Conservation (phyloP, 1,140 invertebrate genomes). For the Maconellicoccus hirsutus region DNA sequence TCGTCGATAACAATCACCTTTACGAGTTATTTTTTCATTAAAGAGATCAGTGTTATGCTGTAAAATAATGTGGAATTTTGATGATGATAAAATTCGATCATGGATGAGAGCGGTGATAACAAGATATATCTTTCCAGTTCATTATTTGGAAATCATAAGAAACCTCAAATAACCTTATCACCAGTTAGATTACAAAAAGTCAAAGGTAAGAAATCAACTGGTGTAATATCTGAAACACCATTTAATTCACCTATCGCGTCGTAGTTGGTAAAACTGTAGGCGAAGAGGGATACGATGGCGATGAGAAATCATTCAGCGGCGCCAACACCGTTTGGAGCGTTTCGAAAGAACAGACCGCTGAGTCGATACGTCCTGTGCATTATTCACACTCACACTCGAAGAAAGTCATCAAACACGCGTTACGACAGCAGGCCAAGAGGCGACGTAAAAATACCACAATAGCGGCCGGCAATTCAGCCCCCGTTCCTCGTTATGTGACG, state of each 20-base stretch:
- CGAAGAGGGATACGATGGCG: constrained; percentile 20
- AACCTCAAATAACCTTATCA: constrained; percentile 26
- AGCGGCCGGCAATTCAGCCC: constrained; percentile 51
- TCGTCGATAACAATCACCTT: too few relatives aligned
- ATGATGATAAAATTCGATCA: constrained; percentile 18
- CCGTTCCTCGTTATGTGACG: constrained; percentile 41
- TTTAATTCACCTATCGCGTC: too few relatives aligned
- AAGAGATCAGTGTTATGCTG: constrained; percentile 7
- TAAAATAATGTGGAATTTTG: constrained; percentile 21
- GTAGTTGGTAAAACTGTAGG: background rate
- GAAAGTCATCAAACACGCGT: constrained; percentile 54
- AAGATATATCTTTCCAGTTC: constrained; percentile 20
- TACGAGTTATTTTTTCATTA: too few relatives aligned
- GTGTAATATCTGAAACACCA: too few relatives aligned
- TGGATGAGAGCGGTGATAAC: constrained; percentile 19
- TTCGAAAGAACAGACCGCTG: constrained; percentile 25
- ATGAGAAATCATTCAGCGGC: constrained; percentile 14
- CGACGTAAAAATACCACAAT: constrained; percentile 62
- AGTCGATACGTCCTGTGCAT: constrained; percentile 27
- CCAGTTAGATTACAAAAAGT: constrained; percentile 31
- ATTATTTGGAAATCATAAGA: constrained; percentile 14
- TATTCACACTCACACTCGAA: constrained; percentile 36
- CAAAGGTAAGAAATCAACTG: constrained; percentile 27
- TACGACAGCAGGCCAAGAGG: constrained; percentile 64
- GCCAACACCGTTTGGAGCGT: constrained; percentile 26